Conservation (phyloP, 2,888 invertebrate genomes). For the Hydropsyche betteni region DNA sequence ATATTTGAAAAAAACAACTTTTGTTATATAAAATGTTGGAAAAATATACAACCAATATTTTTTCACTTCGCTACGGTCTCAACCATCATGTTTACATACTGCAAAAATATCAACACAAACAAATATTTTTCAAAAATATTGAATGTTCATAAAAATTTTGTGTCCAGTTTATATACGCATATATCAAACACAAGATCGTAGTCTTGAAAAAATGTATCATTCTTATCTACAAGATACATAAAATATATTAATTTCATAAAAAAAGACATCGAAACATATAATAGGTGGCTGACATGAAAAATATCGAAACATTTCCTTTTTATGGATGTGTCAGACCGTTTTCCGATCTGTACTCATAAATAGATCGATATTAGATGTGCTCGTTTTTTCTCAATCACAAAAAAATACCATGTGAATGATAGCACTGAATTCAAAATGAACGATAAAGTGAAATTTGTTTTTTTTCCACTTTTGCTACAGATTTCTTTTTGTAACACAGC, state of each 20-base stretch:
- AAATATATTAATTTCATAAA: neutral
- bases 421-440: constrained; percentile 22
- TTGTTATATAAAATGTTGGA: too few relatives aligned
- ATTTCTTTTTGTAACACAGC: neutral
- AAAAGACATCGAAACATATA: neutral
- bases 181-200: too few relatives aligned
- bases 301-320: constrained; percentile 11
- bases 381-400: neutral
- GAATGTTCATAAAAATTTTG: too few relatives aligned
- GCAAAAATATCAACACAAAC: too few relatives aligned
- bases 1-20: too few relatives aligned
- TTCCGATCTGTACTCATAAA: constrained; percentile 1
- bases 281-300: neutral
- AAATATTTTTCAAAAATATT: too few relatives aligned
- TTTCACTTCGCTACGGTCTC: too few relatives aligned
- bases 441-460: constrained; percentile 3
- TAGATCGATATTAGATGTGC: constrained; percentile 17
- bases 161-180: too few relatives aligned
- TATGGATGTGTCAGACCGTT: neutral
- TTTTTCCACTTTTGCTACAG: neutral
- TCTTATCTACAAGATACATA: neutral
- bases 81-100: too few relatives aligned
- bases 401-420: constrained; percentile 16
- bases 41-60: too few relatives aligned
- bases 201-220: too few relatives aligned